A percentile compares a stretch with the other conserved stretches of the same genome.
phyloP scores from a whole-genome alignment of 2,797 vertebrate genomes.

The Gobionotothen gibberifrons region DNA sequence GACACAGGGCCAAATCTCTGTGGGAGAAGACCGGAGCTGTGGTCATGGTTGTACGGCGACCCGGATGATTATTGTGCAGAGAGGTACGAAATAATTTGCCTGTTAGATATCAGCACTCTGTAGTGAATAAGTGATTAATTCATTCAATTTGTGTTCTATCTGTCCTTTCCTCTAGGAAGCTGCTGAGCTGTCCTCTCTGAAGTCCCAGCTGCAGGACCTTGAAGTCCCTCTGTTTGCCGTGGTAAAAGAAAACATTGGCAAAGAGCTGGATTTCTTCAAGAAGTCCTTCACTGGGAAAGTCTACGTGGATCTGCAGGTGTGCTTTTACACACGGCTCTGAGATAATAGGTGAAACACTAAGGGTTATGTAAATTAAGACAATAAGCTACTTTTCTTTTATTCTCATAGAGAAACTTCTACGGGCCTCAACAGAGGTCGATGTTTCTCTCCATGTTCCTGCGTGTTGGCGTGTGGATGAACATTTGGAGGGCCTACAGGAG shows the following conservation, averaged over 20 bases:
- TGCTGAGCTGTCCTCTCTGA: conserved; percentile 92
- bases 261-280: conserved; percentile 91
- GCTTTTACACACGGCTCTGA: conserved; percentile 17
- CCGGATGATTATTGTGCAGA: conserved; percentile 96
- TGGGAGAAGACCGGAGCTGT: conserved; percentile 91
- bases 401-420: conserved; percentile 87
- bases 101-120: background rate
- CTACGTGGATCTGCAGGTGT: conserved; percentile 92
- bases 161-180: conserved; percentile 58
- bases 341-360: background rate
- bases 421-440: conserved; percentile 88
- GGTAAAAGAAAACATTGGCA: conserved; percentile 91
- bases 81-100: conserved; percentile 82
- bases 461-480: conserved; percentile 88
- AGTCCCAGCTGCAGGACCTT: conserved; percentile 89
- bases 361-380: conserved; percentile 10
- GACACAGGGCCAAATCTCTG: conserved; percentile 85
- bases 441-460: conserved; percentile 84
- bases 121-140: background rate
- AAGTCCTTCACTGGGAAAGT: conserved; percentile 92
- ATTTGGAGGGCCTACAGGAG: conserved; percentile 85
- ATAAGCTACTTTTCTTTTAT: conserved; percentile 38
- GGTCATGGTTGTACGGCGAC: conserved; percentile 91
- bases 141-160: background rate
- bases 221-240: conserved; percentile 92